Evolutionary conservation across 35 echinoderm and acorn worm species (phyloP), one percentile per base, ranked within the genome.

Genomic region (Stichopus chloronotus): DNA sequence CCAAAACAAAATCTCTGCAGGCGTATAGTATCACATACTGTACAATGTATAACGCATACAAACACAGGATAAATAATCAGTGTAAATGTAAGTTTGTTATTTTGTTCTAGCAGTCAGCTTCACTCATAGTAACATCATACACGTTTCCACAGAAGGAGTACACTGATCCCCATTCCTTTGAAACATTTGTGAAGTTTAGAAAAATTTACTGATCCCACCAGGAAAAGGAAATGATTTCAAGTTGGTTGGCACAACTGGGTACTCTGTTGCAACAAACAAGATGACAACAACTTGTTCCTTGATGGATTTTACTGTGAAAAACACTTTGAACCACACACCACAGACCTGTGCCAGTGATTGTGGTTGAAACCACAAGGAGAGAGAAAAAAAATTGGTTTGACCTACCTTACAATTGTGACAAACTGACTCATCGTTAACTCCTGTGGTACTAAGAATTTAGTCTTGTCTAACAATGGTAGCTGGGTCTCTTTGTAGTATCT

Each of bases 371-470:
- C 22, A 74, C 69, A 74, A 21, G 69, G 22, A 74, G 22, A 43
- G 30, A 74, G 69, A 74, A 74, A 74, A 74, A 74, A 74, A 7
- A n/a, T 7, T 74, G 69, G 13, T 74, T 8, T 81, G 21, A 92
- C 94, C 81, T 92, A 98, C 97, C 97, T 98, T 68, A 98, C 95
- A 63, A 98, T 98, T 98, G 97, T 98, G 54, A 98, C 93, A 93
- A 98, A 98, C 83, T 98, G 97, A 90, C 97, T 98, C 97, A 98
- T 98, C 60, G 97, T 98, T 56, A 98, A 88, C 87, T 98, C 97
- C 87, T 98, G 97, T 13, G 97, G 97, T n/a, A 98, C 97, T 79
- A 98, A 84, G 89, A 98, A 98, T 72, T 98, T 98, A 54, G 97
- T 98, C 93, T 98, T 98, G 92, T 98, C 97, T 56, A 98, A 87